Evolutionary conservation across 2,113 vertebrate species (phyloP).

Genomic region (Phyllostomus hastatus): DNA sequence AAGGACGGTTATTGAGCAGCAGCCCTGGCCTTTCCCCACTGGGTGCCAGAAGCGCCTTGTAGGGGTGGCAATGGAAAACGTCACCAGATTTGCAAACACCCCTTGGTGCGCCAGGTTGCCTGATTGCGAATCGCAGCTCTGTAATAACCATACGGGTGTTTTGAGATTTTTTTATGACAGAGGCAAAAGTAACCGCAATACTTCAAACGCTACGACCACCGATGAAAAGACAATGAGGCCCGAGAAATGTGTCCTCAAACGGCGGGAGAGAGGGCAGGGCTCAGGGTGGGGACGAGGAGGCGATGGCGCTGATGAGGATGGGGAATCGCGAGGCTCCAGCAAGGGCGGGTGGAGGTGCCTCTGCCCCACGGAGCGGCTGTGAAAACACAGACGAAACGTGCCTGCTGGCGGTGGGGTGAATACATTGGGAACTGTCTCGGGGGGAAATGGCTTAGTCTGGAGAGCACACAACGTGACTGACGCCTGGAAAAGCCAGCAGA

Average conservation of each 20-base stretch:
- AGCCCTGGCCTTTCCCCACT: neutral
- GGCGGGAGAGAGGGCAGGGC: neutral
- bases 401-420: neutral
- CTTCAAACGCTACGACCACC: neutral
- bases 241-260: neutral
- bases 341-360: rapidly evolving
- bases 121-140: neutral
- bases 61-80: neutral
- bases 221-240: neutral
- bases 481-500: neutral
- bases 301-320: rapidly evolving
- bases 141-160: neutral
- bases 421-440: neutral
- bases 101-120: neutral
- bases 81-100: neutral
- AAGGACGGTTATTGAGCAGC: neutral
- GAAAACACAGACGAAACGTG: neutral
- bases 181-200: neutral
- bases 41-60: neutral
- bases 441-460: neutral
- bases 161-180: neutral
- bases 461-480: neutral
- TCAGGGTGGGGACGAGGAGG: neutral
- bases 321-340: neutral
- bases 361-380: neutral